A percentile compares a stretch with the other conserved stretches of the same genome.
phyloP scores from a whole-genome alignment of 2,888 invertebrate species.

The Lordiphosa fenestrarum region DNA sequence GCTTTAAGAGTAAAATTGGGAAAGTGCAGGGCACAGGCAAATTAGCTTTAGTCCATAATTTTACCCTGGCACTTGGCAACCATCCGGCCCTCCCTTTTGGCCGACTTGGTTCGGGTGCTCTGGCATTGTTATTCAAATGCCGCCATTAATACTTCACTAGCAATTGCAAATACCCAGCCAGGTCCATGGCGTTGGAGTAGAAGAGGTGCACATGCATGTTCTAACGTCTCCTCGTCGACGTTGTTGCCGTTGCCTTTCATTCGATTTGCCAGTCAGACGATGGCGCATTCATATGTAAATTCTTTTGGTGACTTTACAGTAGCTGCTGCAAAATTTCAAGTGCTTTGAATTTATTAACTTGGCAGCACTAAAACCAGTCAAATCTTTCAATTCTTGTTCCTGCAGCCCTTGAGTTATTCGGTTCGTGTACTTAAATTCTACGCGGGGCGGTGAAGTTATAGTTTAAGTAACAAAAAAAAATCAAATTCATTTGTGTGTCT shows the following conservation, averaged over 20 bases:
- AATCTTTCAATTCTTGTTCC: constrained; percentile 1
- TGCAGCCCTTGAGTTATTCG: no score
- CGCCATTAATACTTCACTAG: constrained; percentile 69
- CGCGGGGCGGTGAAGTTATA: no score
- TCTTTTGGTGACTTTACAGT: constrained; percentile 25
- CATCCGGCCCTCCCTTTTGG: no score
- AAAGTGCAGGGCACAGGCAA: constrained; percentile 1
- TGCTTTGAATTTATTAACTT: constrained; percentile 66
- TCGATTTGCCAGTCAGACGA: constrained; percentile 24
- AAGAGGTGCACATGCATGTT: constrained; percentile 5
- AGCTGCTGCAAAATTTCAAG: constrained; percentile 48
- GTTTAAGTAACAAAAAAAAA: constrained; percentile 14
- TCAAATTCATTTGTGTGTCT: constrained; percentile 47
- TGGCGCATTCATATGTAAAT: constrained; percentile 67
- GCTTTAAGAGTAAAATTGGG: no score
- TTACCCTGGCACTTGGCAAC: constrained; percentile 4
- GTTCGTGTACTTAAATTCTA: no score
- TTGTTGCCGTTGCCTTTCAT: constrained; percentile 43
- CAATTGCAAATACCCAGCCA: constrained; percentile 54
- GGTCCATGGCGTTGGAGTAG: background rate
- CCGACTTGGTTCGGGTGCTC: constrained; percentile 14
- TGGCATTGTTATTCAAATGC: constrained; percentile 70
- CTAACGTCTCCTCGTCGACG: constrained; percentile 5
- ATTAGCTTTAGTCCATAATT: constrained; percentile 8
- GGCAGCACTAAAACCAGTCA: background rate